Percentiles rank a stretch among this genome's conserved stretches.
phyloP scores from a whole-genome alignment of 2,888 invertebrate species.

The Eurytoma adleriae region DNA sequence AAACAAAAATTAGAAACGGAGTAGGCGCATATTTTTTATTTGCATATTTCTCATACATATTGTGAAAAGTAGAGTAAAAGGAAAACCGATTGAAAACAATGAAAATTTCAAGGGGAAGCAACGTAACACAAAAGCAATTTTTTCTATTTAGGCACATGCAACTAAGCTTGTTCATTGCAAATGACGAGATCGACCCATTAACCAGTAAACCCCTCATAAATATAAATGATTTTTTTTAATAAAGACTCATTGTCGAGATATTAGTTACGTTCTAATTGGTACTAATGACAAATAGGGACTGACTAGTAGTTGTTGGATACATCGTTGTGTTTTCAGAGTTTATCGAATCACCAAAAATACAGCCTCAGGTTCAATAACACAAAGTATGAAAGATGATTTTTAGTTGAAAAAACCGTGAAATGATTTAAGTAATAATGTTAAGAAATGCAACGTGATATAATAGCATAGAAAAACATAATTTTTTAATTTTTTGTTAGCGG shows the following conservation, averaged over 20 bases:
- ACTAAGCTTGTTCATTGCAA: slow-evolving; percentile 63
- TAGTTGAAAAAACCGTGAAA: slow-evolving; percentile 19
- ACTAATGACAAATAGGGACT: slow-evolving; percentile 67
- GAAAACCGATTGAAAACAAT: slow-evolving; percentile 42
- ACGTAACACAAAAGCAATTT: slow-evolving; percentile 68
- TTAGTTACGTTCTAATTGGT: slow-evolving; percentile 32
- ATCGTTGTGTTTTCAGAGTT: slow-evolving; percentile 54
- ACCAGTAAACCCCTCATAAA: slow-evolving; percentile 51
- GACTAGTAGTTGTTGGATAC: slow-evolving; percentile 75
- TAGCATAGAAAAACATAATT: slow-evolving; percentile 5
- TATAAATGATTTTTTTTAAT: slow-evolving; percentile 46
- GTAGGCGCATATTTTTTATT: not conserved
- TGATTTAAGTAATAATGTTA: not conserved
- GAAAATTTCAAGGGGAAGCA: slow-evolving; percentile 60
- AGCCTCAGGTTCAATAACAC: slow-evolving; percentile 19
- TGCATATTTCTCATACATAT: not conserved
- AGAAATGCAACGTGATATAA: not conserved
- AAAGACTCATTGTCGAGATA: slow-evolving; percentile 41
- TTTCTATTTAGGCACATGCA: slow-evolving; percentile 70
- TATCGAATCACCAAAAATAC: slow-evolving; percentile 28
- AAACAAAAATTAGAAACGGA: too few relatives aligned
- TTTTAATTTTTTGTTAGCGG: not conserved
- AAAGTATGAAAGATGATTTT: slow-evolving; percentile 13
- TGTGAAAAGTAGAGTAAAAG: not conserved
- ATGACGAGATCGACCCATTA: slow-evolving; percentile 58